Evolutionary conservation across 2,113 vertebrate species (phyloP).

Genomic region (Blennius ocellaris): DNA sequence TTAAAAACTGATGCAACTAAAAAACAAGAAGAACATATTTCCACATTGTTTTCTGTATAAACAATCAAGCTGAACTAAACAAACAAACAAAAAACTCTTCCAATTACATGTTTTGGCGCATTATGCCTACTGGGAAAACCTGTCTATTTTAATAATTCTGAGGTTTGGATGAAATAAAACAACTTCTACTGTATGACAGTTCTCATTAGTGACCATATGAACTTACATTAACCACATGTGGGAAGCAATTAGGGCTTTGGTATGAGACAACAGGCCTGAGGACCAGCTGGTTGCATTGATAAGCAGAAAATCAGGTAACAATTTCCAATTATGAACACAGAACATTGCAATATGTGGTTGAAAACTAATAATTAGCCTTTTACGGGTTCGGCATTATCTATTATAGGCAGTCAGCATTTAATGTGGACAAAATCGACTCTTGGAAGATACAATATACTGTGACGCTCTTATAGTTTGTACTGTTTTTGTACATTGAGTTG

Average conservation of each 20-base stretch:
- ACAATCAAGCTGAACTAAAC: constrained; percentile 26
- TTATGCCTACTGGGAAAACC: constrained; percentile 47
- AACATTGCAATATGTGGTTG: constrained; percentile 82
- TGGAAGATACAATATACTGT: constrained; percentile 24
- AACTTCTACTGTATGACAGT: constrained; percentile 85
- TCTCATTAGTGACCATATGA: constrained; percentile 95
- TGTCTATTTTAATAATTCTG: constrained; percentile 47
- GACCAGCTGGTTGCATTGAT: constrained; percentile 90
- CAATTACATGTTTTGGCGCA: constrained; percentile 28
- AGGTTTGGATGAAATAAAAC: constrained; percentile 35
- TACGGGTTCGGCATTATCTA: constrained; percentile 33
- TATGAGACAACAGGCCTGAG: constrained; percentile 83
- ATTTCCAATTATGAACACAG: constrained; percentile 75
- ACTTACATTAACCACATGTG: constrained; percentile 89
- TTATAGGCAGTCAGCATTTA: constrained; percentile 28
- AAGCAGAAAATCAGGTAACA: constrained; percentile 88
- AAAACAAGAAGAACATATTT: no score
- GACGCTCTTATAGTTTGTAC: background rate
- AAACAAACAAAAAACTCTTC: background rate
- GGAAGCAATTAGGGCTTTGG: constrained; percentile 88
- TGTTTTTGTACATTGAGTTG: constrained; percentile 28
- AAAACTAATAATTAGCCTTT: constrained; percentile 84
- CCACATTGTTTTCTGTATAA: constrained; percentile 4
- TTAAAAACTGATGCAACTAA: no score
- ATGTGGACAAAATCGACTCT: constrained; percentile 21